Evolutionary conservation across 2,888 invertebrate genomes (phyloP).

Genomic region (Deilephila porcellus): DNA sequence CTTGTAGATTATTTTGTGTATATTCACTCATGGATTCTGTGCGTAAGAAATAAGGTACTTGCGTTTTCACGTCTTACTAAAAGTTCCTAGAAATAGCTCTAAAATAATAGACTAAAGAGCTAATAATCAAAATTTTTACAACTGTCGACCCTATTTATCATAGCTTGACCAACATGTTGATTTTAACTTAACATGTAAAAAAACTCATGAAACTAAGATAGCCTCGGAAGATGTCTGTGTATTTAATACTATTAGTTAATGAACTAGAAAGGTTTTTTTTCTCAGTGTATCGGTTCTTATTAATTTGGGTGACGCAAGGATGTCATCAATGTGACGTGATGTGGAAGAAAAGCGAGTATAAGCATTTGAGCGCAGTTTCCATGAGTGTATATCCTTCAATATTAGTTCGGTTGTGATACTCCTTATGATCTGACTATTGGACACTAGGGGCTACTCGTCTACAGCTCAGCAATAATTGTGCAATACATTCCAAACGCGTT

Average conservation of each 20-base stretch:
- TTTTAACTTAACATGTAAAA: no score
- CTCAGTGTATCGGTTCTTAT: no score
- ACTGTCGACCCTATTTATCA: no score
- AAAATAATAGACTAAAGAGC: no score
- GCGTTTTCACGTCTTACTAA: neutral
- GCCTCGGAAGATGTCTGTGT: no score
- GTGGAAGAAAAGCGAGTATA: neutral
- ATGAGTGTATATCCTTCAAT: slow-evolving; percentile 30
- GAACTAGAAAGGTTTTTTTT: no score
- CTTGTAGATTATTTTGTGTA: neutral
- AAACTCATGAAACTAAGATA: no score
- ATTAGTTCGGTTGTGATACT: slow-evolving; percentile 35
- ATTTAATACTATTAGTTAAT: no score
- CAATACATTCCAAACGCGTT: slow-evolving; percentile 23
- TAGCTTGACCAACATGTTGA: no score
- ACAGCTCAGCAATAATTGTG: slow-evolving; percentile 27
- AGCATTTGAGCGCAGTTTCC: neutral
- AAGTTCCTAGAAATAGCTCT: neutral
- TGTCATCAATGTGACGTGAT: neutral
- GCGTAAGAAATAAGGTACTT: neutral
- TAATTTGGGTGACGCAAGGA: no score
- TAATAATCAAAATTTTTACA: no score
- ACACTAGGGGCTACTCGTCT: slow-evolving; percentile 12
- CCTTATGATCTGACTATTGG: slow-evolving; percentile 32
- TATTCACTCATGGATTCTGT: slow-evolving; percentile 9